Percentiles rank a stretch among this genome's conserved stretches.
phyloP scores from a whole-genome alignment of 2,797 vertebrate species.

The Lepilemur septentrionalis region DNA sequence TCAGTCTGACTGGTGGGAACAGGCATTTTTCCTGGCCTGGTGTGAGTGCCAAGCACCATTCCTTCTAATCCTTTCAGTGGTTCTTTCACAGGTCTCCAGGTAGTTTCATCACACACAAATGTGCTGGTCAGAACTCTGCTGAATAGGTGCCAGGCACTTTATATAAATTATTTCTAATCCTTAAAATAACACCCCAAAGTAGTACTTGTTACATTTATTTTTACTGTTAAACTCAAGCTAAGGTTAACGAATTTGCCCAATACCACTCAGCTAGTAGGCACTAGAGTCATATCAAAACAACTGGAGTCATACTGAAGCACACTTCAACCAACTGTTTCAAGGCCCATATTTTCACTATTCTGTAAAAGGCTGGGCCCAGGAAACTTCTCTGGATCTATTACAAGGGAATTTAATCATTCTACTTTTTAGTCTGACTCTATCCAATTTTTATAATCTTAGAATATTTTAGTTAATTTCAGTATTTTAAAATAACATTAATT shows the following conservation, averaged over 20 bases:
- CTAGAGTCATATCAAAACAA: background rate
- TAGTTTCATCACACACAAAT: background rate
- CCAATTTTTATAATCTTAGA: background rate
- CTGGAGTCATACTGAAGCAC: background rate
- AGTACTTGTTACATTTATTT: background rate
- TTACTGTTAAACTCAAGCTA: background rate
- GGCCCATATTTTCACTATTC: background rate
- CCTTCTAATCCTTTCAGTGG: background rate
- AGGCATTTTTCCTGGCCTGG: background rate
- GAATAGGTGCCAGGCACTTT: background rate
- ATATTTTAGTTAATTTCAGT: background rate
- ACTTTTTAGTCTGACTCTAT: background rate
- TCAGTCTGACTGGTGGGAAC: background rate
- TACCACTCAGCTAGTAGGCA: background rate
- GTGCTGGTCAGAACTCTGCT: background rate
- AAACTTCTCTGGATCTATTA: background rate
- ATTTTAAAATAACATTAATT: conserved; percentile 8
- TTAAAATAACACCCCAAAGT: background rate
- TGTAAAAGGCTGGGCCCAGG: background rate
- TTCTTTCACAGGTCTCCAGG: background rate
- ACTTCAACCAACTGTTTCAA: background rate
- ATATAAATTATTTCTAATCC: conserved; percentile 33
- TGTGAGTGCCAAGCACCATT: background rate
- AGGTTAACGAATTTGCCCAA: background rate
- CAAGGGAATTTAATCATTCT: background rate